These are phyloP conservation scores for Microctenopoma stevenorrisi DNA, from an alignment of 2,797 vertebrate genomes.

Conservation along the genomic window DNA sequence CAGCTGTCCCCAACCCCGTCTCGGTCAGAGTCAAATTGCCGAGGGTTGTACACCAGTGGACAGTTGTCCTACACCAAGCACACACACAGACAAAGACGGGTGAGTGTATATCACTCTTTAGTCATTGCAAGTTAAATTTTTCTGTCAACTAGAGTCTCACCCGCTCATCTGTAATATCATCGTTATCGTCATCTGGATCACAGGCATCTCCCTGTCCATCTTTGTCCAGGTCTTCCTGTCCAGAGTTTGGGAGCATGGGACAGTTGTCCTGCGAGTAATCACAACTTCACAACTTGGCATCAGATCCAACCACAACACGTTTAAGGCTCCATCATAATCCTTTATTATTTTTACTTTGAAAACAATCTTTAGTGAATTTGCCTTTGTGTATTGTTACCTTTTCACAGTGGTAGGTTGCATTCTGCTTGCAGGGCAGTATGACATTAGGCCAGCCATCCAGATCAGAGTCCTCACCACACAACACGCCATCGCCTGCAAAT, in stretches of 20 bases:
- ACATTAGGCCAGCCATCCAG: slow-evolving; percentile 97
- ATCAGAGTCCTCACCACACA: slow-evolving; percentile 96
- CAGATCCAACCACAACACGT: slow-evolving; percentile 12
- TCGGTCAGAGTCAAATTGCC: slow-evolving; percentile 93
- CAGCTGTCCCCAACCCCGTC: slow-evolving; percentile 95
- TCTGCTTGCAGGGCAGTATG: slow-evolving; percentile 89
- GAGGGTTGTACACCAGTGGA: slow-evolving; percentile 93
- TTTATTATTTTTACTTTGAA: neutral
- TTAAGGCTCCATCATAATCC: too few species aligned
- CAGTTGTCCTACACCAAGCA: slow-evolving; percentile 91
- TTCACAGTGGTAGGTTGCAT: slow-evolving; percentile 92
- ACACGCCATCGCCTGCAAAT: slow-evolving; percentile 92
- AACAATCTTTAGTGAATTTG: neutral
- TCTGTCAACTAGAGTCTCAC: slow-evolving; percentile 72
- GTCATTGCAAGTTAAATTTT: neutral
- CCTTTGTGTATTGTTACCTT: slow-evolving; percentile 81
- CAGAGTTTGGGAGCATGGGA: slow-evolving; percentile 93
- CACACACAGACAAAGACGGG: neutral
- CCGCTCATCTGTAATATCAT: slow-evolving; percentile 91
- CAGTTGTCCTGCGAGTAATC: slow-evolving; percentile 91
- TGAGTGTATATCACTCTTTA: neutral
- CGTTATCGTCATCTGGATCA: slow-evolving; percentile 96
- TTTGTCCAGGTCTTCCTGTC: slow-evolving; percentile 95
- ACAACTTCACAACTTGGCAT: slow-evolving; percentile 22
- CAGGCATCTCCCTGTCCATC: slow-evolving; percentile 95